phyloP scores from a whole-genome alignment of 1,140 invertebrate genomes.

The Euura saliciscinereae region DNA sequence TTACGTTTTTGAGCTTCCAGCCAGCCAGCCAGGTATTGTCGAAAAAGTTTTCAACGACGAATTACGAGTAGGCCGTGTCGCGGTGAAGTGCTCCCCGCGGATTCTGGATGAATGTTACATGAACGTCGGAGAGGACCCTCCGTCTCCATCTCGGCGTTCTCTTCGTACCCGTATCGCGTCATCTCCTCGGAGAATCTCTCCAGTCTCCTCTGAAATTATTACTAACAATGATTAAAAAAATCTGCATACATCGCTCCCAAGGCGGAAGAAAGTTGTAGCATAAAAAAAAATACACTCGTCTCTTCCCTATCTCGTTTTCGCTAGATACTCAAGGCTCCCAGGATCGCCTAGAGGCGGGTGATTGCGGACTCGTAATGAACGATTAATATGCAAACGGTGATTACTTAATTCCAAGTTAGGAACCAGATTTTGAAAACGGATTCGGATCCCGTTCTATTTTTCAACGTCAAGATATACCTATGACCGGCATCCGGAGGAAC shows the following conservation, averaged over 20 bases:
- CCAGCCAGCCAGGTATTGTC: not conserved
- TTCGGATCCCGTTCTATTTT: not conserved
- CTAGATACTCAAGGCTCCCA: not conserved
- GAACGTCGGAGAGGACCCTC: not conserved
- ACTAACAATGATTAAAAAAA: constrained; percentile 25
- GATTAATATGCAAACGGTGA: constrained; percentile 59
- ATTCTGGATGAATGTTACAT: constrained; percentile 32
- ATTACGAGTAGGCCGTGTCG: constrained; percentile 21
- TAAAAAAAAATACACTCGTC: not conserved
- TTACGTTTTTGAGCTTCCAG: not conserved
- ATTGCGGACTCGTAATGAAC: constrained; percentile 44
- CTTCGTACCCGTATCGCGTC: not conserved
- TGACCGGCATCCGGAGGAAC: too few relatives aligned
- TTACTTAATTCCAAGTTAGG: constrained; percentile 54
- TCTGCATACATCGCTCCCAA: constrained; percentile 36
- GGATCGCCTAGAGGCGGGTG: not conserved
- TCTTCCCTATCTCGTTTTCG: not conserved
- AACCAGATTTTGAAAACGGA: constrained; percentile 39
- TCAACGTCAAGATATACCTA: too few relatives aligned
- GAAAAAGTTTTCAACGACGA: constrained; percentile 17
- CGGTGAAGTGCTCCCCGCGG: constrained; percentile 25
- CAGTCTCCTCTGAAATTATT: not conserved
- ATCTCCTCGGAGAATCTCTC: not conserved
- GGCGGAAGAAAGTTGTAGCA: not conserved
- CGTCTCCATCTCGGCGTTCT: not conserved